Base-by-base conservation (phyloP, 1,140 invertebrate genomes). In the Drosophila cardini region DNA sequence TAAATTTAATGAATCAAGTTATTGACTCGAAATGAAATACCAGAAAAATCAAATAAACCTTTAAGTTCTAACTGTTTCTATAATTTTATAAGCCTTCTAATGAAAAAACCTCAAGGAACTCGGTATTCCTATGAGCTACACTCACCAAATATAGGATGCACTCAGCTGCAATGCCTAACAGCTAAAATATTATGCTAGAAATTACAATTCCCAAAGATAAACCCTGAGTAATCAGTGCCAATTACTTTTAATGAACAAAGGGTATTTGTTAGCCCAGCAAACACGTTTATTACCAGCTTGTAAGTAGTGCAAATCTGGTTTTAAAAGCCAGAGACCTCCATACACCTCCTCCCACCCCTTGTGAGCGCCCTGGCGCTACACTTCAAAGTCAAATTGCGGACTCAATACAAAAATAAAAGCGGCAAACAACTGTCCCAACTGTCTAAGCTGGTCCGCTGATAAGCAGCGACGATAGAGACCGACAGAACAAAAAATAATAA, bases 381-480 rank as follows among this genome's bases (percentile, higher is more conserved):
- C 75, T 74, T 77, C 71, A 77, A 77, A 77, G 75, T 77, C 75
- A 77, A 77, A 77, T 57, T 61, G 63, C 58, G 71, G 52, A 69
- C 71, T 74, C 71, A 77, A 74, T 77, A 69, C 46, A 52, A 16
- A 68, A 69, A 68, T 61, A 72, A 64, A 65, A 67, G 63, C 70
- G 46, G 30, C 57, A 55, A 77, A 82, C 79, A 83, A 82, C 71
- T 84, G 80, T 82, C 80, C 80, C 80, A 79, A 64, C 80, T 84
- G 80, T 83, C 76, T 79, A 78, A 75, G 77, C 67, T 64, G 74
- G 50, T 50, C 10, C 71, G 48, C 56, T 69, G 71, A 73, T 73
- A 73, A 73, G 56, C 58, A 21, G 4, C 71, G 56, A 56, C 56
- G 61, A 67, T 55, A 38, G 43, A 48, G 46, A 50, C 32, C 50